Evolutionary conservation across 2,888 invertebrate genomes (phyloP).

Genomic region (Amitus sp.): DNA sequence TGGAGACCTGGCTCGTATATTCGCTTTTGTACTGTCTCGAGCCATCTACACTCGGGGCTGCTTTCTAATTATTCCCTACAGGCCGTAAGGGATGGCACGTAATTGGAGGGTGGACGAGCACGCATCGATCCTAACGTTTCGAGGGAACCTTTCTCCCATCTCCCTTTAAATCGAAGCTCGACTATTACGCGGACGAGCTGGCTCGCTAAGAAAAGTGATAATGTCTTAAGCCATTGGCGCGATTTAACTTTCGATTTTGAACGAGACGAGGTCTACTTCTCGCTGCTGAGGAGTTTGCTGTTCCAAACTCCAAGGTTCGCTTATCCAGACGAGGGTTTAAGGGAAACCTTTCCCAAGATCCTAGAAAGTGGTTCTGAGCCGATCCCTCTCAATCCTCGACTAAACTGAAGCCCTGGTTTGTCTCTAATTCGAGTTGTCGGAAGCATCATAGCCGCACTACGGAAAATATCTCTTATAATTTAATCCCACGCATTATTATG

Average conservation of each 20-base stretch:
- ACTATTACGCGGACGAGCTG: constrained; percentile 44
- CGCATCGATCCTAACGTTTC: constrained; percentile 56
- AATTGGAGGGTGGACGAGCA: constrained; percentile 59
- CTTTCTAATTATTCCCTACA: constrained; percentile 62
- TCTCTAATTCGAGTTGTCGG: constrained; percentile 63
- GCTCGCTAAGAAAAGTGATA: constrained; percentile 73
- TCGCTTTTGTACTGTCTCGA: constrained; percentile 38
- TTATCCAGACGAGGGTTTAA: constrained; percentile 61
- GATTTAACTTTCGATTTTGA: constrained; percentile 62
- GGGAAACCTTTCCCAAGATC: constrained; percentile 57
- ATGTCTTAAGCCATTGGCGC: constrained; percentile 75
- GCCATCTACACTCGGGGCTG: constrained; percentile 49
- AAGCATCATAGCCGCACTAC: constrained; percentile 41
- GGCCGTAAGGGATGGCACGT: constrained; percentile 58
- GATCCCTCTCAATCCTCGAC: constrained; percentile 58
- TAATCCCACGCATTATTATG: constrained; percentile 28
- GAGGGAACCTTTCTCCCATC: constrained; percentile 44
- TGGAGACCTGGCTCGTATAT: constrained; percentile 22
- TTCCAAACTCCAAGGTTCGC: constrained; percentile 58
- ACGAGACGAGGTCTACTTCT: constrained; percentile 43
- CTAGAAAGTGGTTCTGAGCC: constrained; percentile 57
- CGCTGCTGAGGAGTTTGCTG: constrained; percentile 49
- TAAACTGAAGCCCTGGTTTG: constrained; percentile 59
- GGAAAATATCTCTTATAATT: constrained; percentile 39
- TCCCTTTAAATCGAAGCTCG: constrained; percentile 32